Evolutionary conservation across 2,797 vertebrate genomes (phyloP).

Genomic region (Sciurus vulgaris): DNA sequence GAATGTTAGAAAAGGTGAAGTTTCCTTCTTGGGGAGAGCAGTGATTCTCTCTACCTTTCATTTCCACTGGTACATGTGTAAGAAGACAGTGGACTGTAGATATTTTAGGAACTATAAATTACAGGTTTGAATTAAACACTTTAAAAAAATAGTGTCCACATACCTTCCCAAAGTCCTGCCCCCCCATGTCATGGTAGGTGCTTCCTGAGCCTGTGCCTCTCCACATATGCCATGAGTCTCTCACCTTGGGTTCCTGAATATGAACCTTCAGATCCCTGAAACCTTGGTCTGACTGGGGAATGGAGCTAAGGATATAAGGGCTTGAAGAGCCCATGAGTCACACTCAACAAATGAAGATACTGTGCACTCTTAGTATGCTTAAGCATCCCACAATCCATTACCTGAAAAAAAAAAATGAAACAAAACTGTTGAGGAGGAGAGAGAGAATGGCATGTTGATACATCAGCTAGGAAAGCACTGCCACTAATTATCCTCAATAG

Average conservation of each 20-base stretch:
- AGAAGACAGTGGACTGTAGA: slow-evolving; percentile 56
- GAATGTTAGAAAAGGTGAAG: slow-evolving; percentile 84
- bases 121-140: slow-evolving; percentile 75
- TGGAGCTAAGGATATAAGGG: no score
- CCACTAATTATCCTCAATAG: no score
- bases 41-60: no score
- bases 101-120: slow-evolving; percentile 72
- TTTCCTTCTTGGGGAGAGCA: slow-evolving; percentile 80
- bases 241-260: no score
- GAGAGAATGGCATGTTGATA: no score
- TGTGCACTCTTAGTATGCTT: no score
- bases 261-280: not conserved
- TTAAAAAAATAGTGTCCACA: no score
- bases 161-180: no score
- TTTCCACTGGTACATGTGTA: no score
- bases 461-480: no score
- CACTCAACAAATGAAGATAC: not conserved
- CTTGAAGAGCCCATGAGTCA: not conserved
- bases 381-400: not conserved
- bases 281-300: not conserved
- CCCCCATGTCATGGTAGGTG: no score
- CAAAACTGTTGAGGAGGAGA: not conserved
- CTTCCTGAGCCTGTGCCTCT: not conserved
- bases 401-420: not conserved
- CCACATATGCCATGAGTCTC: not conserved